Evolutionary conservation across 2,113 vertebrate species (phyloP).

Genomic region (Ranitomeya imitator): DNA sequence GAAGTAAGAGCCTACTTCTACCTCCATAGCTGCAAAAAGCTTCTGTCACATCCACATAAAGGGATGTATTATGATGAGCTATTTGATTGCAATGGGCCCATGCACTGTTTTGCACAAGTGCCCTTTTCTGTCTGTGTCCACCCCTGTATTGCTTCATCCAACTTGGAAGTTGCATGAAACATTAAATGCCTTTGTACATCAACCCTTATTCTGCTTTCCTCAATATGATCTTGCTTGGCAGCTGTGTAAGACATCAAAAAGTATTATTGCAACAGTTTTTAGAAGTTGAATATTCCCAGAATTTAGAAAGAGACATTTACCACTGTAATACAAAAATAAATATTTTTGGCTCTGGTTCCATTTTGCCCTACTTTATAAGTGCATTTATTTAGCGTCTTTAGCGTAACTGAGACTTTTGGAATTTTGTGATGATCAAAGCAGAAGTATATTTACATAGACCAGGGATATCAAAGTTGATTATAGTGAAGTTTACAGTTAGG

Average conservation of each 20-base stretch:
- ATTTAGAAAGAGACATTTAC: not conserved
- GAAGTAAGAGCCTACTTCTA: too few species aligned
- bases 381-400: not conserved
- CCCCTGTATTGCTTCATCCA: too few species aligned
- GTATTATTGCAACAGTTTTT: not conserved
- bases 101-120: too few species aligned
- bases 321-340: conserved; percentile 15
- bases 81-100: too few species aligned
- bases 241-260: conserved; percentile 21
- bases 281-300: conserved; percentile 2
- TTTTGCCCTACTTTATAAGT: not conserved
- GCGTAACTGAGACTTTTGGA: not conserved
- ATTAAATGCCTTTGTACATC: too few species aligned
- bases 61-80: too few species aligned
- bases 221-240: not conserved
- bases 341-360: conserved; percentile 12
- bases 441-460: conserved; percentile 27
- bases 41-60: too few species aligned
- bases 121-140: too few species aligned
- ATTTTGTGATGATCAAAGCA: conserved; percentile 36
- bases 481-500: not conserved
- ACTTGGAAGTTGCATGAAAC: too few species aligned
- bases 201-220: not conserved
- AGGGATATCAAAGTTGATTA: conserved; percentile 27
- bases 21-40: too few species aligned